phyloP scores from a whole-genome alignment of 2,888 invertebrate genomes.

The Stictocephala bisonia region DNA sequence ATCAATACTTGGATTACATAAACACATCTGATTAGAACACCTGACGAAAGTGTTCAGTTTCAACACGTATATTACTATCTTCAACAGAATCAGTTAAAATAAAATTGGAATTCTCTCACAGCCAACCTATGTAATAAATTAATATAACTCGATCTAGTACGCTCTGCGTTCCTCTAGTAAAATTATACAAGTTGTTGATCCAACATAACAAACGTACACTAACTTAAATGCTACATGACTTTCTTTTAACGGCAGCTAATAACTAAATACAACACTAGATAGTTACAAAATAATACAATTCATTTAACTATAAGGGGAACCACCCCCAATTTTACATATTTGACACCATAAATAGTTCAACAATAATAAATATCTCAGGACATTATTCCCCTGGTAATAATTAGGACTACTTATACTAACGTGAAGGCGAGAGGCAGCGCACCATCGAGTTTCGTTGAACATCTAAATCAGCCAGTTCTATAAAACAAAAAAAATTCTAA shows the following conservation, averaged over 20 bases:
- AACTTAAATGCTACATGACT: slow-evolving; percentile 37
- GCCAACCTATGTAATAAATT: slow-evolving; percentile 41
- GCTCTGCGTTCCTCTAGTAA: slow-evolving; percentile 25
- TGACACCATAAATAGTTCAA: slow-evolving; percentile 35
- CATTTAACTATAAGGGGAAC: slow-evolving; percentile 15
- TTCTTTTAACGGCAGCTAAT: slow-evolving; percentile 32
- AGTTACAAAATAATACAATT: slow-evolving; percentile 40
- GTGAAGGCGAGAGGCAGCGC: slow-evolving; percentile 34
- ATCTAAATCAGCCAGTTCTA: no score
- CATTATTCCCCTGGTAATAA: neutral
- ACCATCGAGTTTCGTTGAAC: slow-evolving; percentile 27
- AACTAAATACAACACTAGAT: slow-evolving; percentile 27
- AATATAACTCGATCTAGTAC: slow-evolving; percentile 16
- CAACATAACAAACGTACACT: slow-evolving; percentile 3
- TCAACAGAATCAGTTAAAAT: slow-evolving; percentile 14
- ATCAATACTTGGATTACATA: slow-evolving; percentile 13
- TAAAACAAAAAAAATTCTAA: no score
- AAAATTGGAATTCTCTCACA: slow-evolving; percentile 42
- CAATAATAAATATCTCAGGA: slow-evolving; percentile 32
- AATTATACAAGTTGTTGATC: slow-evolving; percentile 23
- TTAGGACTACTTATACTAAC: slow-evolving; percentile 24
- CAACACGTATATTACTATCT: neutral
- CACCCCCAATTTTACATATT: slow-evolving; percentile 38
- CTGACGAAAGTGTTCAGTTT: slow-evolving; percentile 15
- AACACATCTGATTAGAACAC: slow-evolving; percentile 2